These are phyloP conservation scores for Dorcus parallelipipedus DNA, from an alignment of 2,888 invertebrate genomes.

Conservation along the genomic window DNA sequence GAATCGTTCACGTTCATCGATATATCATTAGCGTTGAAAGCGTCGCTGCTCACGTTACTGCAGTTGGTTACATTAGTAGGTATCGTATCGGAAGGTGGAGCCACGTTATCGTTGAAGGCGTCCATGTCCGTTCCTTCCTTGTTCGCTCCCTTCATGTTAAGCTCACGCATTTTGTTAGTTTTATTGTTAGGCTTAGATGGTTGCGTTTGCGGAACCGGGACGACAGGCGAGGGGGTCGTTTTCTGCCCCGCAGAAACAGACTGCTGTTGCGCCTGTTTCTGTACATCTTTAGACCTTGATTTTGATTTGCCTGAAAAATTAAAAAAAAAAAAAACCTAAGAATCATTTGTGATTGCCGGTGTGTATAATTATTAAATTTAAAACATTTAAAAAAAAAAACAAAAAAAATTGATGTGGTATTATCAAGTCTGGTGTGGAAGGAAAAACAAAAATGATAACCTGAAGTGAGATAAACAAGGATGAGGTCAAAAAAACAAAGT, in stretches of 20 bases:
- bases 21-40: slow-evolving; percentile 4
- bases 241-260: slow-evolving; percentile 20
- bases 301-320: slow-evolving; percentile 41
- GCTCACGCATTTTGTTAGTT: slow-evolving; percentile 52
- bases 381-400: background rate
- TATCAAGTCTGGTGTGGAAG: no score
- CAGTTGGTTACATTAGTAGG: slow-evolving; percentile 14
- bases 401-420: background rate
- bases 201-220: slow-evolving; percentile 41
- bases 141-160: slow-evolving; percentile 56
- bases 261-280: slow-evolving; percentile 27
- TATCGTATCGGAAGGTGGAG: slow-evolving; percentile 20
- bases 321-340: background rate
- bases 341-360: background rate
- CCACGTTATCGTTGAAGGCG: slow-evolving; percentile 50
- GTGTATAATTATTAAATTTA: background rate
- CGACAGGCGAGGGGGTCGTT: slow-evolving; percentile 23
- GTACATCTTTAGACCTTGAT: slow-evolving; percentile 34
- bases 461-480: no score
- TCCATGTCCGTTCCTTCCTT: slow-evolving; percentile 63
- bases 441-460: no score
- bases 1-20: slow-evolving; percentile 4
- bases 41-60: slow-evolving; percentile 12
- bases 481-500: background rate
- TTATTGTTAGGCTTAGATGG: slow-evolving; percentile 53